Evolutionary conservation across 2,888 invertebrate species (phyloP), one percentile per base, ranked within the genome.

Genomic region (Sphaeridia pumilis): DNA sequence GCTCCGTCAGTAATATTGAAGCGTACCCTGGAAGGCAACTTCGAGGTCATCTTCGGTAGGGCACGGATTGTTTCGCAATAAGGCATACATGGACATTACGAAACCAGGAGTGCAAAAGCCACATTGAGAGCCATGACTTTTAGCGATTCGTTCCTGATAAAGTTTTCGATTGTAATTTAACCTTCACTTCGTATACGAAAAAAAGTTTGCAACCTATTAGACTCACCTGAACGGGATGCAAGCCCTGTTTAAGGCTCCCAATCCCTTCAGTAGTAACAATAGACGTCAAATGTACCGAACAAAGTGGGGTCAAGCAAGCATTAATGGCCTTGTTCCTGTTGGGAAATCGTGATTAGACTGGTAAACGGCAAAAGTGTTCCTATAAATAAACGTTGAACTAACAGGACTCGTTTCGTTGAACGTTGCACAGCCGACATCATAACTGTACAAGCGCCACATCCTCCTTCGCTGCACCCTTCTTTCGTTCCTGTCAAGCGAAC

Each of bases 61-160:
- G 66, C 78, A 76, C 0, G 78, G 75, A 38, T 79, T 78, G 64
- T 78, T 84, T 7, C 94, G 74, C 0, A 94, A 72, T 41, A 94
- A 73, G 0, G 90, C 76, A 67, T 93, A 94, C 89, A 94, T 90
- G 1, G 93, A 93, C 94, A 95, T 95, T 0, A 95, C 87, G 57
- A 95, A 89, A 22, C 94, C 94, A 0, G 93, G 93, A 0, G 93
- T 93, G 66, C 92, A 93, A 69, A 89, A 93, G 1, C 93, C 93
- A 69, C 93, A 94, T 70, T 94, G 94, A 0, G 92, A 87, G 0
- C 94, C 94, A 67, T 94, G 92, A 0, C 87, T 78, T 72, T 85
- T 85, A 0, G 89, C 89, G 58, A 93, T 78, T 60, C 88, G 75
- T 67, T 89, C 87, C 65, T n/a, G n/a, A n/a, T n/a, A n/a, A n/a